phyloP scores from a whole-genome alignment of 2,888 invertebrate genomes.

The Trisateles emortualis region DNA sequence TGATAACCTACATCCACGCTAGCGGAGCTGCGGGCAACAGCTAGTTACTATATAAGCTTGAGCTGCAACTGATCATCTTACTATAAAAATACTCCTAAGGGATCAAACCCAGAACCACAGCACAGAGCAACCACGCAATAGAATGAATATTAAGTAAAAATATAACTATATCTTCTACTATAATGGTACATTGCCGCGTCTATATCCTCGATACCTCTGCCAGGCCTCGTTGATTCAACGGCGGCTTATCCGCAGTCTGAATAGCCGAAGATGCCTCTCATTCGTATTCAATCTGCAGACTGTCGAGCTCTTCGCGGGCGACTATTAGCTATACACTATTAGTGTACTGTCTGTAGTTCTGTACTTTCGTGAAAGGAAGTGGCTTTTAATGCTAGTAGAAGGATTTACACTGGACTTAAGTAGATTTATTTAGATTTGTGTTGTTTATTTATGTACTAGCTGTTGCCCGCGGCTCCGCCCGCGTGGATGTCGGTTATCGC shows the following conservation, averaged over 20 bases:
- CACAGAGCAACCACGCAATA: too few species aligned
- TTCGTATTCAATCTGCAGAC: conserved; percentile 45
- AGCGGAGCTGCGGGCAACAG: too few species aligned
- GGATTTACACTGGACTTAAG: not conserved
- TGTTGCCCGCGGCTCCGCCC: too few species aligned
- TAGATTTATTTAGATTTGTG: too few species aligned
- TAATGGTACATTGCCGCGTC: conserved; percentile 1
- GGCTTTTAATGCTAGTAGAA: not conserved
- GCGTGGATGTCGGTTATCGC: too few species aligned
- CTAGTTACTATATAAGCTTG: too few species aligned
- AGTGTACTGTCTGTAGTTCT: conserved; percentile 7
- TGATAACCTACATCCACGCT: too few species aligned
- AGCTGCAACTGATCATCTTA: too few species aligned
- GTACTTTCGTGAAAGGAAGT: conserved; percentile 2
- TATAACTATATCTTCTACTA: not conserved
- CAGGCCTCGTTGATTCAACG: conserved; percentile 17
- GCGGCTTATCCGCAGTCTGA: conserved; percentile 35
- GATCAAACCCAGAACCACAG: too few species aligned
- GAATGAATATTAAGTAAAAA: not conserved
- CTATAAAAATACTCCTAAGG: too few species aligned
- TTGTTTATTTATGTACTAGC: too few species aligned
- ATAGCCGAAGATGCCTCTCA: conserved; percentile 35
- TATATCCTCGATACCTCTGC: conserved; percentile 30
- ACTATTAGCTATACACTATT: conserved; percentile 16
- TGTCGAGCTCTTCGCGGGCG: conserved; percentile 21